Conservation (phyloP, 2,113 vertebrate species). For the Hystrix cristata region DNA sequence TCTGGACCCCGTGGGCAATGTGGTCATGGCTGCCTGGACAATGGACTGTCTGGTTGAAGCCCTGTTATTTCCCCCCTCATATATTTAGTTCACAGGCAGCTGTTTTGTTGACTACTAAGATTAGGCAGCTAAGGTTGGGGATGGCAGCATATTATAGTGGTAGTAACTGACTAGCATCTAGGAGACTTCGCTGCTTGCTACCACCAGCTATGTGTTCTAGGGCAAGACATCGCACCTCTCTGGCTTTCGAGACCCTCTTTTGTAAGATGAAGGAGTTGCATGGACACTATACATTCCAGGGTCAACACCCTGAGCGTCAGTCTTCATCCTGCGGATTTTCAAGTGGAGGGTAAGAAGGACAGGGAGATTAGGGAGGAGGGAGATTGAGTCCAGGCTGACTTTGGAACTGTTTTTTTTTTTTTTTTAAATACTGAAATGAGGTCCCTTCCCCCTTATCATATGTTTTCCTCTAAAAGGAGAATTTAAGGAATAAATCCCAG, state of each 20-base stretch:
- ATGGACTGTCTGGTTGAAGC: neutral
- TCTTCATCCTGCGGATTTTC: neutral
- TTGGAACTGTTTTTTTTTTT: neutral
- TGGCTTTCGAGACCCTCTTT: neutral
- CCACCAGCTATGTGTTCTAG: neutral
- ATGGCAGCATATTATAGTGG: neutral
- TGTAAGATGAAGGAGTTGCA: neutral
- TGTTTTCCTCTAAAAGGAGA: constrained; percentile 29
- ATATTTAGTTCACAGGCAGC: neutral
- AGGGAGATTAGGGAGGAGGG: neutral
- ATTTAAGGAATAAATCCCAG: constrained; percentile 73
- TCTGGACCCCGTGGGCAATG: neutral
- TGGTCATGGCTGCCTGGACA: neutral
- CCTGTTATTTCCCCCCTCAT: neutral
- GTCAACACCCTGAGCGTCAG: neutral
- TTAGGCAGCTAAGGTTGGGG: neutral
- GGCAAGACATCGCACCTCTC: neutral
- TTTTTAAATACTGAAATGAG: neutral
- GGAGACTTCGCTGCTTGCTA: neutral
- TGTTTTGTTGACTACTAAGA: neutral
- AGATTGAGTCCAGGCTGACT: neutral
- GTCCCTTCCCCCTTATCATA: neutral
- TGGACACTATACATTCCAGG: neutral
- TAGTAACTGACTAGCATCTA: neutral
- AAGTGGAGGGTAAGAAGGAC: neutral